A percentile compares a stretch with the other conserved stretches of the same genome.
Evolutionary conservation across 1,140 invertebrate species (phyloP).

Genomic region (Araneus ventricosus): DNA sequence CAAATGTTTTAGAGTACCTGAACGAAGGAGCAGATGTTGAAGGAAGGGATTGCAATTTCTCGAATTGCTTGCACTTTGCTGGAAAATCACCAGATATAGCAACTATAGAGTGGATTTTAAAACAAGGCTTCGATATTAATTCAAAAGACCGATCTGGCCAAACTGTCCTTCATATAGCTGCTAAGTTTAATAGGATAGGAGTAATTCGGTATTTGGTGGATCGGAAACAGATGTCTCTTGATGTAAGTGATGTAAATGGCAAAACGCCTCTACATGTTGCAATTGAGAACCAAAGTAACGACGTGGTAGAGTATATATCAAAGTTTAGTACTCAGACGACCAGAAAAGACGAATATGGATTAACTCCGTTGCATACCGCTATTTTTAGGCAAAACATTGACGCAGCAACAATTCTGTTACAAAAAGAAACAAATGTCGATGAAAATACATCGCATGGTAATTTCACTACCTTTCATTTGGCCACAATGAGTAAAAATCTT

Average conservation of each 20-base stretch:
- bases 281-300: background rate
- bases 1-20: background rate
- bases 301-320: background rate
- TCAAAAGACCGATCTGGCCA: conserved; percentile 85
- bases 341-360: background rate
- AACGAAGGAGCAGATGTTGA: background rate
- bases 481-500: background rate
- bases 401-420: background rate
- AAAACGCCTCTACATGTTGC: conserved; percentile 19
- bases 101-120: too few species aligned
- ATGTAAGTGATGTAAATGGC: background rate
- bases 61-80: conserved; percentile 45
- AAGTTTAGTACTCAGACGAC: background rate
- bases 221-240: background rate
- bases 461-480: background rate
- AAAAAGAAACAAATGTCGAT: background rate
- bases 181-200: background rate
- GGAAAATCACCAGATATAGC: conserved; percentile 77
- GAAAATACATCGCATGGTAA: too few species aligned
- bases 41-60: background rate
- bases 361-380: background rate
- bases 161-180: conserved; percentile 9
- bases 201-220: conserved; percentile 84
- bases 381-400: background rate
- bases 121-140: conserved; percentile 83